phyloP scores from a whole-genome alignment of 2,797 vertebrate species.

The Danio aesculapii region DNA sequence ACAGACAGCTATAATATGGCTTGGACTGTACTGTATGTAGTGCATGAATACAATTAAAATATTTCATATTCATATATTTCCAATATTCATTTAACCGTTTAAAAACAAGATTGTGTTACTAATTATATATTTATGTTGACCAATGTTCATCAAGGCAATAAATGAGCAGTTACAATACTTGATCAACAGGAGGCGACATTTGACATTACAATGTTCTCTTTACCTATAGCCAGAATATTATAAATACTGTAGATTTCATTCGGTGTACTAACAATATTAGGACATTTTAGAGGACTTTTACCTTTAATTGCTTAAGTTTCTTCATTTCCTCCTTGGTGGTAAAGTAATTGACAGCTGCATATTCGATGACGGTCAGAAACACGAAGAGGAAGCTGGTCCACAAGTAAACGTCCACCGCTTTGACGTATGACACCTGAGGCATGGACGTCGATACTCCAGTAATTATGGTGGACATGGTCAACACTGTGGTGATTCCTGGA shows the following conservation, averaged over 20 bases:
- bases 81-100: no score
- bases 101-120: no score
- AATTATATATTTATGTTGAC: no score
- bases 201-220: not conserved
- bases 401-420: conserved; percentile 90
- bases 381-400: conserved; percentile 94
- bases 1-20: not conserved
- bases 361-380: conserved; percentile 91
- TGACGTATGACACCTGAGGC: conserved; percentile 93
- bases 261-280: not conserved
- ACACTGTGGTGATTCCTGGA: conserved; percentile 79
- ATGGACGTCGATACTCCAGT: conserved; percentile 89
- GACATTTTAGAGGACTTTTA: conserved; percentile 53
- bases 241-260: not conserved
- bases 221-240: not conserved
- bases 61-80: no score
- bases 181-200: conserved; percentile 62
- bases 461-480: conserved; percentile 93
- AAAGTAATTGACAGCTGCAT: conserved; percentile 91
- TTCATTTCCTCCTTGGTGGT: conserved; percentile 89
- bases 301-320: conserved; percentile 86
- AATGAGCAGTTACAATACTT: not conserved
- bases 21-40: not conserved
- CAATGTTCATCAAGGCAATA: not conserved
- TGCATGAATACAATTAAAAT: no score